Base-by-base conservation (phyloP, 2,113 vertebrate genomes). In the Tetraodon nigroviridis region DNA sequence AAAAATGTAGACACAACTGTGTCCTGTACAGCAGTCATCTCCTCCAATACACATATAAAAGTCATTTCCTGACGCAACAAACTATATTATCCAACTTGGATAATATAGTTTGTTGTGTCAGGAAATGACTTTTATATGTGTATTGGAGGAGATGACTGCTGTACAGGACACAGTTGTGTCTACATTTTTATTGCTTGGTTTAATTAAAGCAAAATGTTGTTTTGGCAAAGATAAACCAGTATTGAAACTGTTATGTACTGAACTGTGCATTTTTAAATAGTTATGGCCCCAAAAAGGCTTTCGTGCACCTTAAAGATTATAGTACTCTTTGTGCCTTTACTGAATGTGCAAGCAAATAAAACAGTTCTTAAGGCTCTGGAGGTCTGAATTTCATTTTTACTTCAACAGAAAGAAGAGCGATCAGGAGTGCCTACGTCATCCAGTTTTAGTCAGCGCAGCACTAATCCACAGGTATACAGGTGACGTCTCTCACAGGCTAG, bases 221-320 rank as follows among this genome's bases (percentile, higher is more conserved):
- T 62, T 62, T 62, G 50, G 12, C 22, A 29, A 58, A 7, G 2
- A 44, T 72, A 24, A 77, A 64, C 41, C 69, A 82, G 78, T 76
- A 75, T 86, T 81, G 78, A 16, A 54, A n/a, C 18, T 46, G n/a
- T 51, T n/a, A 61, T 64, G 17, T 71, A 11, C n/a, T 45, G 37
- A 52, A 27, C 15, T 51, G 44, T 50, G 19, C 20, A 16, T 4
- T 64, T 69, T 69, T 7, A 13, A 17, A 55, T 60, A 66, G 56
- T n/a, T 60, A 45, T 68, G 55, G 52, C 54, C 52, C 54, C 19
- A 58, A 7, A 24, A 1, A 20, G 15, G 11, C 52, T 51, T 71
- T 51, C 7, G 44, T 55, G 71, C 48, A 74, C 64, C 62, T 82
- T 68, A 58, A 51, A 58, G 46, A 44, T 64, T 64, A 16, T 48